Base-by-base conservation (phyloP, 2,113 vertebrate species). In the Lampris incognitus region DNA sequence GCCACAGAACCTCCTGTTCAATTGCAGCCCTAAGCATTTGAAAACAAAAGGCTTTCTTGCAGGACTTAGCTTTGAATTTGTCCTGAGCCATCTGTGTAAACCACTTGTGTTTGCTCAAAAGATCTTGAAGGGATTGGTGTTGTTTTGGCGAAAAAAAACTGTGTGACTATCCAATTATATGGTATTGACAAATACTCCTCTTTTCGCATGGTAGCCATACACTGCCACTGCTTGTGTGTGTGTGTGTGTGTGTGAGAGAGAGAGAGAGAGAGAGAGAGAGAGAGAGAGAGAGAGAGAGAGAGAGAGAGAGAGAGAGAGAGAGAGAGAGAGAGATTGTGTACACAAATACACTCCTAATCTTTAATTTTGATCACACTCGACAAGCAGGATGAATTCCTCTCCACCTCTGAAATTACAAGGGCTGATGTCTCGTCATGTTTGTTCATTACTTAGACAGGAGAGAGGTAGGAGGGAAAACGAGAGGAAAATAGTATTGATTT, bases 371-470 rank as follows among this genome's bases (percentile, higher is more conserved):
- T 93, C 89, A 84, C 81, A 83, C 54, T 78, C 61, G 77, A 91
- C 90, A 87, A 85, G 69, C 82, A 79, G 89, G 89, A 91, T 92
- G 89, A 91, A 92, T 93, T 90, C 87, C 81, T 81, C 83, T 88
- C 84, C 78, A 90, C 88, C 88, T 88, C 85, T 92, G 81, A 93
- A 92, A 94, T 94, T 87, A 94, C 88, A 89, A 78, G 88, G 90
- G 88, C 89, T 94, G 92, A 94, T 94, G 93, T 92, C 91, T 89
- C 90, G 92, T 94, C 91, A 93, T 95, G 92, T 95, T 95, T 93
- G 93, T 92, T 94, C 92, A 94, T 95, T 94, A 94, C 91, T 77
- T 88, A 81, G 84, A 70, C 60, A 74, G 76, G 60, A 82, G 82
- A 74, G 74, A 62, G 80, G 77, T 85, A 82, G 78, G 76, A 85